Conservation (phyloP, 2,797 vertebrate species). For the Phrynocephalus forsythii region DNA sequence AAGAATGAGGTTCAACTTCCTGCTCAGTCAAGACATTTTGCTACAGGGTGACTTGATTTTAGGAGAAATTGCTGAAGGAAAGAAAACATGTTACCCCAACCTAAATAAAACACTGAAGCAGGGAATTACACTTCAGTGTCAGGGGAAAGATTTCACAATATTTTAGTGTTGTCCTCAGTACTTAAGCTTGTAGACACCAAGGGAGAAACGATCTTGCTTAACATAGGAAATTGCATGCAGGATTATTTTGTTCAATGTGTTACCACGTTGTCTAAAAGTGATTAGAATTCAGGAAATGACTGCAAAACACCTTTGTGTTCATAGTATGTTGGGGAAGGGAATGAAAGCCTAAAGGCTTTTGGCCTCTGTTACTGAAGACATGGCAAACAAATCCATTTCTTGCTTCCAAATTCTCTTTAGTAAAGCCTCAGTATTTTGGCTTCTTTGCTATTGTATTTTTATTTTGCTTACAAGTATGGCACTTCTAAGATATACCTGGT, state of each 20-base stretch:
- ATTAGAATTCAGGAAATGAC: neutral
- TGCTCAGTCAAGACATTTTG: neutral
- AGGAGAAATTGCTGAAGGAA: neutral
- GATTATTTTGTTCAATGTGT: neutral
- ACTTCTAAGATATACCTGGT: too few species aligned
- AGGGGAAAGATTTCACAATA: neutral
- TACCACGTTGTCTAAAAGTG: neutral
- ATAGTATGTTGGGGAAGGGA: neutral
- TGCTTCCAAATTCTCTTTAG: neutral
- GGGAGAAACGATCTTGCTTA: neutral
- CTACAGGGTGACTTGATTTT: neutral
- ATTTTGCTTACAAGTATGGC: neutral
- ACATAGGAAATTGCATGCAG: neutral
- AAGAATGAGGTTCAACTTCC: neutral
- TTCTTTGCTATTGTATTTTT: neutral
- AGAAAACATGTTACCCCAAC: neutral
- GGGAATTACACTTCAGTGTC: neutral
- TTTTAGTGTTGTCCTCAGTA: neutral
- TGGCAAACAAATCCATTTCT: neutral
- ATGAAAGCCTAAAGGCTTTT: neutral
- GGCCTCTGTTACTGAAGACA: neutral
- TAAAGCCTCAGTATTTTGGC: neutral
- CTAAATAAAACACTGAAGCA: neutral
- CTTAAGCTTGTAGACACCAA: neutral
- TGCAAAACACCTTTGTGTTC: neutral